Conservation (phyloP, 2,888 invertebrate species). For the Catocala sponsa region DNA sequence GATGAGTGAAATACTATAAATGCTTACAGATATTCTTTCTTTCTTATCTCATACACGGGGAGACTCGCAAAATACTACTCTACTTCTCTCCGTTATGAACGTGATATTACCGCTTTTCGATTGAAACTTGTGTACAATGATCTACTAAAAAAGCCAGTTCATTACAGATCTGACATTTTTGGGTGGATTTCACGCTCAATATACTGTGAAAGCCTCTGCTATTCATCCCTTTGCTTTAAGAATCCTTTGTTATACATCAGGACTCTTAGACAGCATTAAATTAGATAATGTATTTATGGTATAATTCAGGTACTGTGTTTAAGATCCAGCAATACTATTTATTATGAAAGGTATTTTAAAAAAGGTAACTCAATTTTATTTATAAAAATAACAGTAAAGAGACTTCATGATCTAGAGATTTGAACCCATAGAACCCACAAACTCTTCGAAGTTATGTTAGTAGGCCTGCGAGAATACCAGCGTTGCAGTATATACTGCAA, state of each 20-base stretch:
- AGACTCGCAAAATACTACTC: constrained; percentile 18
- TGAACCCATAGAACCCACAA: too few relatives aligned
- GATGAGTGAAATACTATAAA: constrained; percentile 46
- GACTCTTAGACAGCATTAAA: too few relatives aligned
- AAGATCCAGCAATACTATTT: too few relatives aligned
- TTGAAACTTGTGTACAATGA: constrained; percentile 49
- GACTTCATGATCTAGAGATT: too few relatives aligned
- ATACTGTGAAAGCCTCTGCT: constrained; percentile 66
- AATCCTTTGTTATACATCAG: constrained; percentile 38
- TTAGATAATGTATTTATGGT: too few relatives aligned
- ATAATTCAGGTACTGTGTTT: too few relatives aligned
- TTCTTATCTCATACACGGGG: constrained; percentile 28
- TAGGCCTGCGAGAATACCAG: too few relatives aligned
- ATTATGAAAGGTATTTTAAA: too few relatives aligned
- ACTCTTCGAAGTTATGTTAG: too few relatives aligned
- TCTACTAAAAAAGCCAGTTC: constrained; percentile 63
- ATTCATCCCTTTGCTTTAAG: constrained; percentile 48
- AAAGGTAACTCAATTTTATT: too few relatives aligned
- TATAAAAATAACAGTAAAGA: too few relatives aligned
- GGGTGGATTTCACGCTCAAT: constrained; percentile 65
- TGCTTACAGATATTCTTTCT: constrained; percentile 26
- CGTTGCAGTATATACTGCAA: too few relatives aligned
- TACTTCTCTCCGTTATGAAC: constrained; percentile 4
- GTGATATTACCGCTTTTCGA: constrained; percentile 14
- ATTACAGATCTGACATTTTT: constrained; percentile 66